A percentile compares a stretch with the other conserved stretches of the same genome.
phyloP scores from a whole-genome alignment of 1,140 invertebrate species.

The Coelopa frigida region DNA sequence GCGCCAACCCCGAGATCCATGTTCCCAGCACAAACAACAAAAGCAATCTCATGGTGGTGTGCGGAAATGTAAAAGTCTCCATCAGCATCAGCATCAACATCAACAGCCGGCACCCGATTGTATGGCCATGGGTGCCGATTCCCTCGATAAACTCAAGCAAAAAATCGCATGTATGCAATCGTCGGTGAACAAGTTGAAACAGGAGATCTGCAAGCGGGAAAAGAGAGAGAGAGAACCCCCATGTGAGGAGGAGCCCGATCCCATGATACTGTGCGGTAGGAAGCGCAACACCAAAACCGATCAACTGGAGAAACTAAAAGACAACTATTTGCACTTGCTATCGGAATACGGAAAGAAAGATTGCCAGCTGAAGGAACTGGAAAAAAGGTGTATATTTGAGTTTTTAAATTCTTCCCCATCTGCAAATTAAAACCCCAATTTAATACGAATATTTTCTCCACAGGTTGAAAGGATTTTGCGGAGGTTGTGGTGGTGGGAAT shows the following conservation, averaged over 20 bases:
- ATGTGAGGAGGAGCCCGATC: constrained; percentile 25
- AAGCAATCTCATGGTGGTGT: neutral
- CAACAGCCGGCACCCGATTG: neutral
- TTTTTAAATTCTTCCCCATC: too few relatives aligned
- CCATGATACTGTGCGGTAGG: constrained; percentile 29
- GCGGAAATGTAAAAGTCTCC: too few relatives aligned
- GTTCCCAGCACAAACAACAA: too few relatives aligned
- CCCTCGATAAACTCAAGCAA: constrained; percentile 30
- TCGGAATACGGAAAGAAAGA: constrained; percentile 37
- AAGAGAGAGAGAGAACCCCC: neutral
- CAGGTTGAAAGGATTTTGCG: constrained; percentile 32
- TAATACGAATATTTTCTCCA: neutral
- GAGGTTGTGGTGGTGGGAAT: constrained; percentile 10
- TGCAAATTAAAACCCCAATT: neutral
- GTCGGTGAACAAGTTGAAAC: constrained; percentile 29
- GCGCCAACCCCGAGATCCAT: too few relatives aligned
- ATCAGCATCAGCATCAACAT: too few relatives aligned
- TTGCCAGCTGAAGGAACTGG: constrained; percentile 35
- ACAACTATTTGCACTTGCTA: constrained; percentile 35
- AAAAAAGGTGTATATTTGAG: constrained; percentile 25
- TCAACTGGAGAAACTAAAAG: constrained; percentile 36
- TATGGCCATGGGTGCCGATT: constrained; percentile 8
- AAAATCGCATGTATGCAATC: constrained; percentile 31
- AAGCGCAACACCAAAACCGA: constrained; percentile 32
- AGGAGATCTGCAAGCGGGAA: constrained; percentile 27